These are phyloP conservation scores for Oscheius myriophilus DNA, from an alignment of 2,888 invertebrate genomes.

Conservation along the genomic window DNA sequence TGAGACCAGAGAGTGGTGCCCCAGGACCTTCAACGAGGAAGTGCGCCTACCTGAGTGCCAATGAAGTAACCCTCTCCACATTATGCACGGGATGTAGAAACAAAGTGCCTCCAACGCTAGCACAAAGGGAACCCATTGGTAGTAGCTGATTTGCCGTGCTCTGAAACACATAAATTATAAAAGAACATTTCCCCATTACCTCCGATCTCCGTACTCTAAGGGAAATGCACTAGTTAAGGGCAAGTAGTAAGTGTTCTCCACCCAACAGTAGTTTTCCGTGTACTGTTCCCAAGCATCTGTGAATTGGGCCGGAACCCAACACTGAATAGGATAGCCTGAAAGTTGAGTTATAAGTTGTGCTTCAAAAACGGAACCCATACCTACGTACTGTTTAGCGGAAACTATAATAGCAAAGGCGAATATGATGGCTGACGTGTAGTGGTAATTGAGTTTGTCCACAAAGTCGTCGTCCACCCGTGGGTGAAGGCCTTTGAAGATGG, in stretches of 20 bases:
- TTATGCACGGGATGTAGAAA: constrained; percentile 74
- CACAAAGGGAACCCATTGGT: constrained; percentile 73
- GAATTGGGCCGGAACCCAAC: constrained; percentile 75
- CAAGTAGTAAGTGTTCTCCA: constrained; percentile 74
- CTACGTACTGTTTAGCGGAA: constrained; percentile 71
- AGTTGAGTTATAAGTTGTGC: background rate
- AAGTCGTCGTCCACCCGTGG: constrained; percentile 71
- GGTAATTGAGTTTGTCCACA: constrained; percentile 69
- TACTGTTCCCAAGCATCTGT: constrained; percentile 74
- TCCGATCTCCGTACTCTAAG: constrained; percentile 70
- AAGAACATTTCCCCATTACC: constrained; percentile 38
- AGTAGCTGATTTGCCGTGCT: constrained; percentile 70
- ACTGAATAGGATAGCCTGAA: constrained; percentile 70
- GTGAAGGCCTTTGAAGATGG: constrained; percentile 71
- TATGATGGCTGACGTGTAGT: constrained; percentile 71
- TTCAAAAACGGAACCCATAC: constrained; percentile 33
- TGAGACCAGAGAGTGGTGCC: no score
- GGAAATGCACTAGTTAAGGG: constrained; percentile 72
- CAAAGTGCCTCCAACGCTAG: constrained; percentile 74
- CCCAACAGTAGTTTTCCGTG: constrained; percentile 75
- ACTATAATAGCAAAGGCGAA: constrained; percentile 72
- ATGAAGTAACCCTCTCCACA: constrained; percentile 73
- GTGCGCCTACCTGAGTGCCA: constrained; percentile 70
- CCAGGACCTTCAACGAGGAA: background rate
- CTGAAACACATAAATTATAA: constrained; percentile 40